A percentile compares a stretch with the other conserved stretches of the same genome.
Evolutionary conservation across 2,113 vertebrate genomes (phyloP).

Genomic region (Notarius lentiginosus): DNA sequence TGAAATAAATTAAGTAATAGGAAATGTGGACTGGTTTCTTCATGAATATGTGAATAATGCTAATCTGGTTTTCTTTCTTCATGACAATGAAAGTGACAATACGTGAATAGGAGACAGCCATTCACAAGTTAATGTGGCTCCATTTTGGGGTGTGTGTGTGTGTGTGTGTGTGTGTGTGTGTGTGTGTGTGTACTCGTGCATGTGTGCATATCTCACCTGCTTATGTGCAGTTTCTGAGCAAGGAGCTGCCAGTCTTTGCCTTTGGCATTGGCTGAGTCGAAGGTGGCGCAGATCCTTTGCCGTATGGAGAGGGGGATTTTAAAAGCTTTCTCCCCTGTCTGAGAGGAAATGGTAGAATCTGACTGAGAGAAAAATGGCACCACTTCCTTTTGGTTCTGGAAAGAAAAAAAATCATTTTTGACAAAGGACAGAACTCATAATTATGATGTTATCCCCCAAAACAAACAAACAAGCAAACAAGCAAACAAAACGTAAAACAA

Average conservation of each 20-base stretch:
- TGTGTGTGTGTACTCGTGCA: not conserved
- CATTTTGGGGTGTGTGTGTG: not conserved
- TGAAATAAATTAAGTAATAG: not conserved
- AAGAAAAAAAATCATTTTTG: not conserved
- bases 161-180: not conserved
- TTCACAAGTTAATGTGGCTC: not conserved
- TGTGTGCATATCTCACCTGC: slow-evolving; percentile 75
- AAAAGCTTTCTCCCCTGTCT: slow-evolving; percentile 92
- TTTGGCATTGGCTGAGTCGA: slow-evolving; percentile 89
- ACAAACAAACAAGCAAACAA: not conserved
- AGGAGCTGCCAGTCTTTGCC: slow-evolving; percentile 98
- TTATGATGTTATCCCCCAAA: not conserved
- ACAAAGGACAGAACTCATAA: not conserved
- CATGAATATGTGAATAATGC: not conserved
- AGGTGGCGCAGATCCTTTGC: slow-evolving; percentile 94
- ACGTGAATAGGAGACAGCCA: not conserved
- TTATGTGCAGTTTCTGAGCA: slow-evolving; percentile 91
- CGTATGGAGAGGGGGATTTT: slow-evolving; percentile 94
- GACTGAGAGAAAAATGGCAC: slow-evolving; percentile 84
- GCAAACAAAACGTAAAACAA: not conserved
- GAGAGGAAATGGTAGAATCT: slow-evolving; percentile 83
- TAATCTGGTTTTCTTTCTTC: not conserved
- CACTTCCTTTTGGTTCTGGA: slow-evolving; percentile 82
- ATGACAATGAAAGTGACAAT: not conserved
- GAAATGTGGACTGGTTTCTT: not conserved